Conservation (phyloP, 1,140 invertebrate genomes). For the Macrobrachium nipponense region DNA sequence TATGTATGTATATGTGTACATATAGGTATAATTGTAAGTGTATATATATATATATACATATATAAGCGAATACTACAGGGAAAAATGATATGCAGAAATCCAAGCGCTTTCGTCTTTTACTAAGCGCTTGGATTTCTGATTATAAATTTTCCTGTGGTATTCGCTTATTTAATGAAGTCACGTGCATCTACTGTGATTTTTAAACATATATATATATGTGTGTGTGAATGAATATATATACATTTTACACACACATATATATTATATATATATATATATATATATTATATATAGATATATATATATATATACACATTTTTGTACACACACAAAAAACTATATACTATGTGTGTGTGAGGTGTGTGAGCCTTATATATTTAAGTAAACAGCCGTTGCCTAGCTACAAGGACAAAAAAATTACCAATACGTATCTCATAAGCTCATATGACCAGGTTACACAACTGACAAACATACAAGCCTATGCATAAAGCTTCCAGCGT, state of each 20-base stretch:
- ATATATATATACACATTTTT: not conserved
- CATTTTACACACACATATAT: not conserved
- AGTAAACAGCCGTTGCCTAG: not conserved
- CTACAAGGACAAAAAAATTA: not conserved
- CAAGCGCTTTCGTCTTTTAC: too few species aligned
- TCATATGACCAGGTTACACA: not conserved
- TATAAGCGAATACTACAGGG: too few species aligned
- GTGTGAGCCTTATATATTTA: not conserved
- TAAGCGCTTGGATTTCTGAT: too few species aligned
- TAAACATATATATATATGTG: not conserved
- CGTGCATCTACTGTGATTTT: not conserved
- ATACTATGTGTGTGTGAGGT: too few species aligned
- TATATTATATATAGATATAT: constrained; percentile 1
- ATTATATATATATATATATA: constrained; percentile 4
- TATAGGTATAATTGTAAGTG: not conserved
- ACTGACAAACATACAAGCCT: not conserved
- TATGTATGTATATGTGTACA: not conserved
- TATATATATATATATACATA: not conserved
- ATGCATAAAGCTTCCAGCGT: not conserved
- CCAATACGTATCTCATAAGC: not conserved
- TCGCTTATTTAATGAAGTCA: too few species aligned
- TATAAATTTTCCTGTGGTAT: too few species aligned
- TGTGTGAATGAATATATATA: not conserved
- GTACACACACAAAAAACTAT: too few species aligned
- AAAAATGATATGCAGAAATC: too few species aligned